Conservation (phyloP, 2,888 invertebrate genomes). For the Ommatoiulus sabulosus region DNA sequence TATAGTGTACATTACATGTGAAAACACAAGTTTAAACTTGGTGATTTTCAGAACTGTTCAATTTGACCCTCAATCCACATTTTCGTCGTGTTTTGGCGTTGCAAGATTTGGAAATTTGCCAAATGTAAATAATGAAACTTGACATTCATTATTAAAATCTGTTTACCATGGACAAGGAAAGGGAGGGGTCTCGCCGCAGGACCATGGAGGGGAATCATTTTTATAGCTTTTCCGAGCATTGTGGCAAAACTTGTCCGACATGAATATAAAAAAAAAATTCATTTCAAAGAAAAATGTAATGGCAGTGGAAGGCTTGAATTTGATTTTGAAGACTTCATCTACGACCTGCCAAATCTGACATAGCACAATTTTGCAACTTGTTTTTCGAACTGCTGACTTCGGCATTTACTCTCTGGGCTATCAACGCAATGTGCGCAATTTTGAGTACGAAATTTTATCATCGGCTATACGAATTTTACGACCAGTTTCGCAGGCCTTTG, state of each 20-base stretch:
- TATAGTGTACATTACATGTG: too few relatives aligned
- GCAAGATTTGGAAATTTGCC: slow-evolving; percentile 4
- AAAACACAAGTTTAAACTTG: too few relatives aligned
- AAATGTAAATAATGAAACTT: background rate
- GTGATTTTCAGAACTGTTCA: too few relatives aligned
- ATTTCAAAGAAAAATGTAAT: slow-evolving; percentile 26
- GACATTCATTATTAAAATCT: slow-evolving; percentile 28
- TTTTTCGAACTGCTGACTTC: background rate
- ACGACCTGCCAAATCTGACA: background rate
- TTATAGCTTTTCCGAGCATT: background rate
- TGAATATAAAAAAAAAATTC: background rate
- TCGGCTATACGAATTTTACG: background rate
- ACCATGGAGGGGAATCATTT: background rate
- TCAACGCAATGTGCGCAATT: background rate
- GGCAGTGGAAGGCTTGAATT: background rate
- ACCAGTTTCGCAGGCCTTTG: background rate
- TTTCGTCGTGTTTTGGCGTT: too few relatives aligned
- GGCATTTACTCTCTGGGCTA: background rate
- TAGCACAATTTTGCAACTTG: background rate
- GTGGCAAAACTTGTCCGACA: background rate
- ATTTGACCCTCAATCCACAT: too few relatives aligned
- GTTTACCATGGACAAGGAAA: background rate
- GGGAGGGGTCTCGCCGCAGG: background rate
- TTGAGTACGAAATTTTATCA: background rate
- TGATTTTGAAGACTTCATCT: background rate